Evolutionary conservation across 2,888 invertebrate genomes (phyloP).

Genomic region (Thecophora atra): DNA sequence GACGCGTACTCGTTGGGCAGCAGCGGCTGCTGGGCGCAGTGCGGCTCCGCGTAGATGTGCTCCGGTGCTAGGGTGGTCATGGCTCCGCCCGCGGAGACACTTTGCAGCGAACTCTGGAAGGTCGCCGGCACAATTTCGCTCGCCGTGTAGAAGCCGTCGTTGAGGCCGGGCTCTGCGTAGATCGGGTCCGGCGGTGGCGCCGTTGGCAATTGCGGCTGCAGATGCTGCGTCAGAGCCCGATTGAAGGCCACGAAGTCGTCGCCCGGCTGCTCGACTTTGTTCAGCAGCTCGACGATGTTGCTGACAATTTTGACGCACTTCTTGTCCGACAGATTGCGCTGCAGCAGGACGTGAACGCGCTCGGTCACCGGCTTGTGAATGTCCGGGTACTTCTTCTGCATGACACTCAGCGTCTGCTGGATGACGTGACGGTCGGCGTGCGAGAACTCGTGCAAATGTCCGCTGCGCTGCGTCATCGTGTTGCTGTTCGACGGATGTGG

Average conservation of each 20-base stretch:
- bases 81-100: constrained; percentile 19
- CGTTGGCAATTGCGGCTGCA: constrained; percentile 50
- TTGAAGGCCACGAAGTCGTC: constrained; percentile 57
- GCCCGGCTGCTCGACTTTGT: constrained; percentile 51
- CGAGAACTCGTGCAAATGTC: constrained; percentile 53
- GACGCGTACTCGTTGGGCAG: constrained; percentile 58
- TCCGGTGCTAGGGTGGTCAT: constrained; percentile 47
- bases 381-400: constrained; percentile 57
- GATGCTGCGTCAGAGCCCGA: constrained; percentile 55
- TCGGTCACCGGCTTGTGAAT: constrained; percentile 53
- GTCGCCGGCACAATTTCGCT: constrained; percentile 39
- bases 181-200: constrained; percentile 52
- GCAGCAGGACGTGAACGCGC: constrained; percentile 51
- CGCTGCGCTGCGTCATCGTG: constrained; percentile 6
- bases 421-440: constrained; percentile 53
- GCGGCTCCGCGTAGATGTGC: constrained; percentile 61
- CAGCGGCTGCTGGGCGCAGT: constrained; percentile 56
- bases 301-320: constrained; percentile 56
- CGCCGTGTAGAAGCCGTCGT: constrained; percentile 45
- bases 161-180: constrained; percentile 53
- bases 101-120: neutral
- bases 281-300: constrained; percentile 54
- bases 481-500: constrained; percentile 19
- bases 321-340: constrained; percentile 51
- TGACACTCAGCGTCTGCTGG: constrained; percentile 52